Percentiles rank a stretch among this genome's conserved stretches.
Evolutionary conservation across 92 coral and sea anemone genomes (phyloP).

Genomic region (Zoanthus solanderi): DNA sequence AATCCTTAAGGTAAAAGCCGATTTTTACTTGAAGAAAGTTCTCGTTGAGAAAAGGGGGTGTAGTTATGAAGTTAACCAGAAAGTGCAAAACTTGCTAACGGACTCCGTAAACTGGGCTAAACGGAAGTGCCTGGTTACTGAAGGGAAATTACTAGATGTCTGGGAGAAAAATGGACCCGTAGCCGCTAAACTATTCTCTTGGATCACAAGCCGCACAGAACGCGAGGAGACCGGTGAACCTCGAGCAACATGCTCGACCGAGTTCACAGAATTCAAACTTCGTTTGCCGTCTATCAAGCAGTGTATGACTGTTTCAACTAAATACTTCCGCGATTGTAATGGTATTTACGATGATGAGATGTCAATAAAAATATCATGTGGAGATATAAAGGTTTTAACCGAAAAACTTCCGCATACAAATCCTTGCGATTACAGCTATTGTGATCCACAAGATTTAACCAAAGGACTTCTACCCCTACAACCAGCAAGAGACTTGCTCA

Average conservation of each 20-base stretch:
- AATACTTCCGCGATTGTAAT: conserved; percentile 34
- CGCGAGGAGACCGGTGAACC: conserved; percentile 28
- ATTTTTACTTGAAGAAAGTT: conserved; percentile 50
- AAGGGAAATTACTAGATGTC: conserved; percentile 51
- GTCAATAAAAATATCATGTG: conserved; percentile 47
- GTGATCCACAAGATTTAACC: conserved; percentile 23
- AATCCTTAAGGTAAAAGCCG: conserved; percentile 54
- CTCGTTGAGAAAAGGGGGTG: background rate
- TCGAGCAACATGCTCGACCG: conserved; percentile 6
- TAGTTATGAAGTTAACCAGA: background rate
- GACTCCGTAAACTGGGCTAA: conserved; percentile 22
- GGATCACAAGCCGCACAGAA: conserved; percentile 52
- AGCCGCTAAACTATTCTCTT: conserved; percentile 72
- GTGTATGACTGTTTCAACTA: conserved; percentile 41
- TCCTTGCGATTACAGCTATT: conserved; percentile 27
- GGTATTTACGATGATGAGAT: conserved; percentile 22
- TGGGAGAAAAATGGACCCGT: conserved; percentile 75
- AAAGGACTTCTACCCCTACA: conserved; percentile 40
- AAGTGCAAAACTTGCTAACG: conserved; percentile 19
- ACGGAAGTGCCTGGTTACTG: conserved; percentile 11
- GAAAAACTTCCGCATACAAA: background rate
- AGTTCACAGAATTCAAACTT: conserved; percentile 20
- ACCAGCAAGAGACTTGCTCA: conserved; percentile 55
- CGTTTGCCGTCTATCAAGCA: conserved; percentile 42
- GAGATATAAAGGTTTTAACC: conserved; percentile 40